Evolutionary conservation across 1,140 invertebrate genomes (phyloP).

Genomic region (Dinothrombium tinctorium): DNA sequence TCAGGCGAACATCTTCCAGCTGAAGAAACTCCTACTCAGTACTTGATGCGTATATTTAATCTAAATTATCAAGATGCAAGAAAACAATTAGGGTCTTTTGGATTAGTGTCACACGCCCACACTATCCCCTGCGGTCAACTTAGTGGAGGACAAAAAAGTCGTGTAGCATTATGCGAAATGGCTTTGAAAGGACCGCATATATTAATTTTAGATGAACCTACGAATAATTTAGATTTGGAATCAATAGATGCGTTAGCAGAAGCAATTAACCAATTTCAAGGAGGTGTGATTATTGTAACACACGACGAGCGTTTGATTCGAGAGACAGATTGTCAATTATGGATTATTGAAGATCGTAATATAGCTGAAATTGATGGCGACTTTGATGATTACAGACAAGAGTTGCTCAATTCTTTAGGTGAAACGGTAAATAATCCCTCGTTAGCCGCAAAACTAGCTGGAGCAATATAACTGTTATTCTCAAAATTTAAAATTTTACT

Average conservation of each 20-base stretch:
- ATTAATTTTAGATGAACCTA: conserved; percentile 27
- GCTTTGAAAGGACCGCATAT: conserved; percentile 26
- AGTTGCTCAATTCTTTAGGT: conserved; percentile 74
- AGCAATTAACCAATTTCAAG: conserved; percentile 86
- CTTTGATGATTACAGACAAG: conserved; percentile 94
- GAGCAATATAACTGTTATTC: not conserved
- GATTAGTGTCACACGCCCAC: conserved; percentile 11
- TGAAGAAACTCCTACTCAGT: conserved; percentile 80
- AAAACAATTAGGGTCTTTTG: conserved; percentile 13
- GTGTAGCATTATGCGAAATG: conserved; percentile 19
- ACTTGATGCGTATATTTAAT: conserved; percentile 68
- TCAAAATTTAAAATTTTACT: too few relatives aligned
- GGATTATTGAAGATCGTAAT: conserved; percentile 84
- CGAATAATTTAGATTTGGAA: conserved; percentile 34
- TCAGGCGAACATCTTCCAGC: conserved; percentile 91
- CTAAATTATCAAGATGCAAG: conserved; percentile 48
- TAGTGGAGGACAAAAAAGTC: conserved; percentile 12
- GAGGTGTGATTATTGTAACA: conserved; percentile 93
- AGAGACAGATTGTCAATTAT: conserved; percentile 83
- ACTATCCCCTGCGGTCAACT: conserved; percentile 12
- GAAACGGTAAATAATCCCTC: conserved; percentile 82
- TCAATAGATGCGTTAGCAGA: conserved; percentile 73
- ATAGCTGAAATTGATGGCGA: conserved; percentile 93
- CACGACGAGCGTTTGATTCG: conserved; percentile 95
- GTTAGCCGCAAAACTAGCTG: conserved; percentile 36